Evolutionary conservation across 2,113 vertebrate genomes (phyloP).

Genomic region (Grammomys surdaster): DNA sequence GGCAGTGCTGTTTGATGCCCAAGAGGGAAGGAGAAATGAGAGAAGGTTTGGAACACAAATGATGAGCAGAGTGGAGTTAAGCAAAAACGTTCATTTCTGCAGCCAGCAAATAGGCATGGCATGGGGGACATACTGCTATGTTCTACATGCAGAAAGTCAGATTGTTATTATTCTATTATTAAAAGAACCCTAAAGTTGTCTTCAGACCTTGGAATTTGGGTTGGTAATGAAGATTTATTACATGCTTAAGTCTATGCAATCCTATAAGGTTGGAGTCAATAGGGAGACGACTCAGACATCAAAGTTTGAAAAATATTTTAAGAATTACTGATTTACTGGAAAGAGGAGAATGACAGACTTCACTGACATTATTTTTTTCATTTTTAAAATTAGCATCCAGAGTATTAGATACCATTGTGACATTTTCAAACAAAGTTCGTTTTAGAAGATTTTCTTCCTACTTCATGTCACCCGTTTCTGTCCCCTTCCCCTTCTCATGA

Average conservation of each 20-base stretch:
- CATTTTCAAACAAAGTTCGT: not conserved
- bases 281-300: not conserved
- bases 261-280: not conserved
- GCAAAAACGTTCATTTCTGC: too few relatives aligned
- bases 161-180: too few relatives aligned
- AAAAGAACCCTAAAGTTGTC: not conserved
- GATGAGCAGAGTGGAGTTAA: too few relatives aligned
- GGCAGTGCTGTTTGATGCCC: not conserved
- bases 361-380: not conserved
- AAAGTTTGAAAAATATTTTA: not conserved
- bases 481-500: not conserved
- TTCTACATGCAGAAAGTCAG: too few relatives aligned
- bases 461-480: not conserved
- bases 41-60: too few relatives aligned
- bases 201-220: not conserved
- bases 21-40: too few relatives aligned
- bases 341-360: not conserved
- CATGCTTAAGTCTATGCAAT: not conserved
- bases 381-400: not conserved
- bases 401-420: not conserved
- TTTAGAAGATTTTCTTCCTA: not conserved
- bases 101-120: too few relatives aligned
- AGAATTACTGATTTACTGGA: constrained; percentile 33
- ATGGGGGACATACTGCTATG: too few relatives aligned
- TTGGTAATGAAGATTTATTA: not conserved